phyloP scores from a whole-genome alignment of 2,113 vertebrate genomes.

The Sylvilagus bachmani region DNA sequence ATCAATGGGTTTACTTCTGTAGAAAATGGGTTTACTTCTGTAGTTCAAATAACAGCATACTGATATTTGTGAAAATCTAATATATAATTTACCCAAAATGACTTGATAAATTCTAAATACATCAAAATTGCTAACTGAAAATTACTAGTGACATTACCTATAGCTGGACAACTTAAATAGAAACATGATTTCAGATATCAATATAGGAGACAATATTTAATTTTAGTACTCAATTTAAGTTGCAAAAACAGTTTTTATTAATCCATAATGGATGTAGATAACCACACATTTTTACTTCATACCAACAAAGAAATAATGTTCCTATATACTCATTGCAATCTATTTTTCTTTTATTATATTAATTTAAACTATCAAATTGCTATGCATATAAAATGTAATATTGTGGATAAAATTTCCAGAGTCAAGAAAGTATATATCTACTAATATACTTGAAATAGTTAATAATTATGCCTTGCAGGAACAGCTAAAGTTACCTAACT shows the following conservation, averaged over 20 bases:
- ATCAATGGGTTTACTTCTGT: background rate
- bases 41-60: background rate
- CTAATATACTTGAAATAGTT: constrained; percentile 22
- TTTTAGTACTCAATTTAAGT: background rate
- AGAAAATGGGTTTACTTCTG: background rate
- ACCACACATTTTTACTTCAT: constrained; percentile 55
- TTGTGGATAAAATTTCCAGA: constrained; percentile 44
- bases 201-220: background rate
- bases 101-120: background rate
- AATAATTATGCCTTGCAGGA: constrained; percentile 27
- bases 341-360: constrained; percentile 55
- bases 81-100: background rate
- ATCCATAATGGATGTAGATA: background rate
- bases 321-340: constrained; percentile 45
- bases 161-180: background rate
- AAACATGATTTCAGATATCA: background rate
- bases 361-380: constrained; percentile 46
- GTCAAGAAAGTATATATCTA: background rate
- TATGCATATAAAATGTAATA: constrained; percentile 38
- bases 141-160: background rate
- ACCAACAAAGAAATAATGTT: constrained; percentile 25
- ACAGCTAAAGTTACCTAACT: background rate
- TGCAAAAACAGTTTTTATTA: background rate
- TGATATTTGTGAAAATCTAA: background rate
- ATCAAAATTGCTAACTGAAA: background rate